These are phyloP conservation scores for Crenuchus spilurus DNA, from an alignment of 2,797 vertebrate genomes.

Conservation along the genomic window DNA sequence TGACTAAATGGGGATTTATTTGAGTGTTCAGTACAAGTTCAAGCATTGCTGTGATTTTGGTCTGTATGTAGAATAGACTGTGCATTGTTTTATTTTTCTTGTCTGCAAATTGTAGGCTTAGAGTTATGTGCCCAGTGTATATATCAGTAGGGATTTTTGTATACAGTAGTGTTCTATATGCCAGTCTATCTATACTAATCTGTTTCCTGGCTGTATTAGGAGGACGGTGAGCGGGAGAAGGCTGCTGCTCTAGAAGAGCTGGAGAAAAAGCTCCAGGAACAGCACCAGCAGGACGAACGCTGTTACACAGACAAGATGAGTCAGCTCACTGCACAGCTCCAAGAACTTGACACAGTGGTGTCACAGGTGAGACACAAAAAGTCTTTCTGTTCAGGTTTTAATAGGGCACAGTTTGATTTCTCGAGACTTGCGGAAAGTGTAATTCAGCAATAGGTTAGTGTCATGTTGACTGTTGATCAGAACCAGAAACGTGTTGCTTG, in stretches of 20 bases:
- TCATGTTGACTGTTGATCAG: too few relatives aligned
- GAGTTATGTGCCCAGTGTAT: background rate
- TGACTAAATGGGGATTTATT: slow-evolving; percentile 19
- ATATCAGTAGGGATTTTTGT: background rate
- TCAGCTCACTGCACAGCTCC: slow-evolving; percentile 77
- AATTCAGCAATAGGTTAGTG: too few relatives aligned
- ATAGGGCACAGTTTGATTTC: background rate
- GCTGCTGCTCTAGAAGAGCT: slow-evolving; percentile 68
- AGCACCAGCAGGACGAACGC: slow-evolving; percentile 71
- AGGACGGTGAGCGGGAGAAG: slow-evolving; percentile 77
- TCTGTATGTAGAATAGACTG: background rate
- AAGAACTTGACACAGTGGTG: slow-evolving; percentile 76
- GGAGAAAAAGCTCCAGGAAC: slow-evolving; percentile 67
- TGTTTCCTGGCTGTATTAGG: slow-evolving; percentile 67
- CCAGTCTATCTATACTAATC: background rate
- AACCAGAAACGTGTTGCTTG: too few relatives aligned
- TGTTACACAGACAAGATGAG: slow-evolving; percentile 76
- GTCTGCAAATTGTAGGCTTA: background rate
- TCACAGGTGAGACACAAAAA: slow-evolving; percentile 74
- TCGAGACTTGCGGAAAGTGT: too few relatives aligned
- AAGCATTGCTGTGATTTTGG: background rate
- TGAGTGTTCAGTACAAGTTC: slow-evolving; percentile 41
- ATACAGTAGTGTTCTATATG: slow-evolving; percentile 16
- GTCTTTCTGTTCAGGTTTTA: background rate
- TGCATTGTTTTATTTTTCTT: background rate